Base-by-base conservation (phyloP, 92 coral and sea anemone genomes). In the Epizoanthus illoricatus region DNA sequence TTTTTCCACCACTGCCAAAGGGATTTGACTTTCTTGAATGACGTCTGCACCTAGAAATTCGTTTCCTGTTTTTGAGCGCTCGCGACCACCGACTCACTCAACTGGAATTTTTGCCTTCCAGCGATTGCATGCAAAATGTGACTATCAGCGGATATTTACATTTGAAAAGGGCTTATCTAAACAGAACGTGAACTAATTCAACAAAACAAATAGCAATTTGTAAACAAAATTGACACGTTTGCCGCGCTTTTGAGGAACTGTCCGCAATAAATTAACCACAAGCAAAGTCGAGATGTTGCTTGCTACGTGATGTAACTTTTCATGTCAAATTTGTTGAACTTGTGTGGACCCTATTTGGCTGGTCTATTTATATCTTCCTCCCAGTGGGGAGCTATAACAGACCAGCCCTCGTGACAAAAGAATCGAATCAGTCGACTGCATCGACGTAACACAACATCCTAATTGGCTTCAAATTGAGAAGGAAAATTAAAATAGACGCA, bases 51-150 rank as follows among this genome's bases (percentile, higher is more conserved):
- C 36, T 28, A 78, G 47, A 43, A 78, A 12, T 28, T 43, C 49
- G 73, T 64, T 78, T 78, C 43, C 82, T 43, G 69, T 78, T 63
- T 42, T 78, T 11, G 41, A 63, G 71, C 82, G 59, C 71, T 62
- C 60, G 71, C 59, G 13, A 11, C 42, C 42, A 28, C 21, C 15
- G 52, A 47, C 57, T 43, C 21, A 23, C 73, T 68, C 73, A 39
- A 39, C 49, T 36, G 36, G 65, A 28, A 57, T 74, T 41, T 28
- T 41, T 18, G 65, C 71, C 56, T 57, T 63, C 82, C 20, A 45
- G 41, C 47, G 55, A 16, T 21, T 78, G 43, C 71, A 19, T 43
- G 5, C 56, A 69, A 19, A 20, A 78, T 63, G 43, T 60, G 70
- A 20, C 28, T 43, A 43, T 42, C 15, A 17, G 15, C 5, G 58